Base-by-base conservation (phyloP, 2,797 vertebrate species). In the Cossypha polioptera region DNA sequence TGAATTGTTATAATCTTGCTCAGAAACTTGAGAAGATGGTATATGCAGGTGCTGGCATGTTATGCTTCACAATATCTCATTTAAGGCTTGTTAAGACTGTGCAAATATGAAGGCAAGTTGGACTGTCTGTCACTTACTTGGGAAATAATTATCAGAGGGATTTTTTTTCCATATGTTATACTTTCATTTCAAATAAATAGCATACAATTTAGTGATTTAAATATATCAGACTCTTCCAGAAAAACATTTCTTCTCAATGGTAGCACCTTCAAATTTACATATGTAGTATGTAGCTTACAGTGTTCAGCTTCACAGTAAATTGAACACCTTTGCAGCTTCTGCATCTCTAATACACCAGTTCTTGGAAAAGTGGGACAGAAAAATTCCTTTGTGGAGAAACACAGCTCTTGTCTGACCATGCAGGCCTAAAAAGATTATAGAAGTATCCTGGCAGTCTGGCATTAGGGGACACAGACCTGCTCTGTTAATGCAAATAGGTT, bases 241-340 rank as follows among this genome's bases (percentile, higher is more conserved):
- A 65, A 84, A n/a, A 35, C 4, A 38, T 28, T 85, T 80, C 36
- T 71, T 90, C 51, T 72, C 42, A 35, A 31, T 63, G 87, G 48
- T 19, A 81, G 10, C 8, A 5, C 13, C 18, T 90, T 81, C 31
- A 59, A 47, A 33, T 86, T 40, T 50, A 55, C 17, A 1, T 65
- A 2, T 69, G 2, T 81, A 63, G 63, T 0, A 0, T 35, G 4
- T 38, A 45, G 31, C 47, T 58, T 90, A n/a, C 2, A 29, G 2
- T 18, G 15, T 81, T 84, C 48, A 76, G 20, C 35, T 74, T 90
- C 38, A 25, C 26, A 80, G 29, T 47, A 51, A 68, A 73, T 22
- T 43, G 25, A 83, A 29, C 48, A 71, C 42, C 26, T 77, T 59
- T 84, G 72, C 73, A 78, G 42, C 38, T 67, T 65, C 40, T 84